Base-by-base conservation (phyloP, 2,113 vertebrate species). In the Nerophis ophidion region DNA sequence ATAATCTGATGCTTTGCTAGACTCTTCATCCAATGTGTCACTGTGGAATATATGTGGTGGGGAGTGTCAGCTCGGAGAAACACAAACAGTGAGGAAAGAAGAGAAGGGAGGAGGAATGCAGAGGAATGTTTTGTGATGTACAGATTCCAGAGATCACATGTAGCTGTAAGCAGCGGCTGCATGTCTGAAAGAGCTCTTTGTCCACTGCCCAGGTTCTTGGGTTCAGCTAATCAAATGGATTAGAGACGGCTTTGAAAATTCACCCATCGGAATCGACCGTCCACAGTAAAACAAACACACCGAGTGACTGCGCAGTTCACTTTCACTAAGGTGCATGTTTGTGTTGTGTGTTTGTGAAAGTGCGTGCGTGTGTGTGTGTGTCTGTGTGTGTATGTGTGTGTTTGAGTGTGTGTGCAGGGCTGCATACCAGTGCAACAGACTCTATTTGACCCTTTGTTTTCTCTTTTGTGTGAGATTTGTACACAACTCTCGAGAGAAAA, bases 201-300 rank as follows among this genome's bases (percentile, higher is more conserved):
- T 90, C 80, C 74, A 72, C 49, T 15, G 79, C 38, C 67, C 69
- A 74, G 77, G 77, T 82, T 86, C 65, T 69, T 79, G 83, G 64
- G 77, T 88, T 86, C 79, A 84, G 77, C 75, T 88, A 88, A 90
- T 90, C 89, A 90, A 88, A 86, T 72, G 84, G 87, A 90, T 90
- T 90, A 89, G 74, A 81, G 83, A 67, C 57, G 49, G 83, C 81
- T 89, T 86, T 87, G 73, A 86, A 88, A 88, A 68, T 76, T 70
- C 68, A 57, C 82, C 71, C 65, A 63, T 83, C 73, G 72, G 76
- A 84, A 83, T 79, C 66, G 60, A 64, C 74, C 64, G 68, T 81
- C 74, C 61, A 51, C 77, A 72, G 63, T 81, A 84, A 90, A 88
- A 84, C 74, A 88, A 88, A 86, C 81, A 80, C 26, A 33, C 60